Percentiles rank a stretch among this genome's conserved stretches.
phyloP scores from a whole-genome alignment of 2,113 vertebrate genomes.

The Garra rufa region DNA sequence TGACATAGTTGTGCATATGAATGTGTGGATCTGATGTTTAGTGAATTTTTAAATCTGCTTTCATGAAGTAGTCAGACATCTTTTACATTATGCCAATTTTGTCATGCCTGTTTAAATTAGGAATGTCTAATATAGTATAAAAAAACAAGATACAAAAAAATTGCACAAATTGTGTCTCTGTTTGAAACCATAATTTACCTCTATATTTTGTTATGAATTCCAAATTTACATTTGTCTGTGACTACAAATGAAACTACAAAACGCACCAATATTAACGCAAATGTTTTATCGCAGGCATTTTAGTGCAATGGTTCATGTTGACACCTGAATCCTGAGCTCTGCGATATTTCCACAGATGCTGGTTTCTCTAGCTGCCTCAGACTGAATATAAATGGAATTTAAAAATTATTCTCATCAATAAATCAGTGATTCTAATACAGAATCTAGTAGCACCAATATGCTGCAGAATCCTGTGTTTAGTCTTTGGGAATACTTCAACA shows the following conservation, averaged over 20 bases:
- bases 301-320: slow-evolving; percentile 10
- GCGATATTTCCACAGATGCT: background rate
- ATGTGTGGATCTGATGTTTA: background rate
- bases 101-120: background rate
- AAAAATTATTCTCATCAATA: background rate
- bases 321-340: slow-evolving; percentile 10
- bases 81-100: background rate
- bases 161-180: background rate
- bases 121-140: background rate
- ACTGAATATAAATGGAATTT: background rate
- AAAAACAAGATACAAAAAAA: background rate
- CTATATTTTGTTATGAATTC: background rate
- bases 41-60: background rate
- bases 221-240: background rate
- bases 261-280: background rate
- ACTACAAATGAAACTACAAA: background rate
- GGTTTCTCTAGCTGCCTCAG: slow-evolving; percentile 2
- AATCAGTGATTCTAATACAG: background rate
- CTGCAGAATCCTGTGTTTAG: background rate
- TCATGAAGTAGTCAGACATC: background rate
- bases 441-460: background rate
- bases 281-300: background rate
- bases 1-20: no score
- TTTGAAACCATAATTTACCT: background rate
- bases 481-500: slow-evolving; percentile 25